Conservation (phyloP, 2,888 invertebrate genomes). For the Pantelozetes paolii region DNA sequence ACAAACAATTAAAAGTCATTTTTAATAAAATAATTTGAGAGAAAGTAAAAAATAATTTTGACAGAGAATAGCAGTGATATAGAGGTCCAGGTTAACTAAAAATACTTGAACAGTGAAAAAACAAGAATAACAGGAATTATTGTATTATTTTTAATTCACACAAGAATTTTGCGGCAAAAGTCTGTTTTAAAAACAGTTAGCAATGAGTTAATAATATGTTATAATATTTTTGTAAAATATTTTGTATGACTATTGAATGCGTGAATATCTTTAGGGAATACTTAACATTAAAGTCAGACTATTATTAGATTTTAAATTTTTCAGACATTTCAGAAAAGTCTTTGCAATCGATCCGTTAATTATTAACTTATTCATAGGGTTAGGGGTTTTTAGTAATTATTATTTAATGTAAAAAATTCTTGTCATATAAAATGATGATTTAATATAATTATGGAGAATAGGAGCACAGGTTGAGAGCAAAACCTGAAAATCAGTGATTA, state of each 20-base stretch:
- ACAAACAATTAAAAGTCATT: too few species aligned
- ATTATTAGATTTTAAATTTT: not conserved
- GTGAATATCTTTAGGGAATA: slow-evolving; percentile 16
- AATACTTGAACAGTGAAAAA: too few species aligned
- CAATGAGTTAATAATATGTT: not conserved
- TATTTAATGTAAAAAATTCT: too few species aligned
- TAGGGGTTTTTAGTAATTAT: not conserved
- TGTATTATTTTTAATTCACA: too few species aligned
- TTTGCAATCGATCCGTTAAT: not conserved
- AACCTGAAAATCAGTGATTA: not conserved
- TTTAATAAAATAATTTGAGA: too few species aligned
- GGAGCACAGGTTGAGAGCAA: too few species aligned
- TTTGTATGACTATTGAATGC: not conserved
- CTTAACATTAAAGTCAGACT: not conserved
- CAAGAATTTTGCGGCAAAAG: not conserved
- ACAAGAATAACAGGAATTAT: too few species aligned
- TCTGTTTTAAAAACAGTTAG: not conserved
- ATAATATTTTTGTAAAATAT: not conserved
- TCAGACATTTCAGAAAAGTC: not conserved
- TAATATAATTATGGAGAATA: not conserved
- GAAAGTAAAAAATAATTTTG: too few species aligned
- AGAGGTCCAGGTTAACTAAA: too few species aligned
- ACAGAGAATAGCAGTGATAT: too few species aligned
- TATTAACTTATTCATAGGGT: not conserved
- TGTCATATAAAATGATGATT: too few species aligned